A percentile compares a stretch with the other conserved stretches of the same genome.
Evolutionary conservation across 1,140 invertebrate genomes (phyloP).

Genomic region (Psix sp.): DNA sequence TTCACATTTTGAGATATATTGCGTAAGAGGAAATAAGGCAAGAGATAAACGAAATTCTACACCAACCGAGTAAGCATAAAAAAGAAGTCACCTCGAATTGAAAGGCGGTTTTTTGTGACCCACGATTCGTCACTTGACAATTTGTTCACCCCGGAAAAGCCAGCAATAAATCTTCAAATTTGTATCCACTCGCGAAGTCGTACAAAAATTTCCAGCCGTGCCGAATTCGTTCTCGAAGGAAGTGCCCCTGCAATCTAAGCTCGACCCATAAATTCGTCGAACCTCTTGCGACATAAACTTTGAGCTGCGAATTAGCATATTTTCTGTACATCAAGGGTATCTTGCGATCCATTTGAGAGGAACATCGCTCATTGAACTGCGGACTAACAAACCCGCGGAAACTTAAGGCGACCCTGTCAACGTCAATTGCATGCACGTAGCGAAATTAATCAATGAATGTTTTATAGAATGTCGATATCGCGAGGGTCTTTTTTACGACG

Average conservation of each 20-base stretch:
- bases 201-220: constrained; percentile 20
- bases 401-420: not conserved
- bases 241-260: constrained; percentile 23
- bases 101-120: constrained; percentile 20
- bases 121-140: constrained; percentile 37
- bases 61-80: constrained; percentile 4
- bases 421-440: constrained; percentile 24
- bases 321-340: constrained; percentile 3
- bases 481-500: constrained; percentile 2
- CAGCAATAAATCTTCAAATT: constrained; percentile 34
- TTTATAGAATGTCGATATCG: constrained; percentile 38
- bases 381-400: too few species aligned
- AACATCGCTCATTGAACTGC: not conserved
- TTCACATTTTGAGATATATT: constrained; percentile 39
- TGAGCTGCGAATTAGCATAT: constrained; percentile 41
- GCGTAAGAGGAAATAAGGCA: constrained; percentile 32
- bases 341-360: too few species aligned
- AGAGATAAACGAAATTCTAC: constrained; percentile 47
- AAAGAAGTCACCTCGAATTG: constrained; percentile 15
- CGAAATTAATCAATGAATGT: constrained; percentile 45
- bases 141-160: constrained; percentile 16
- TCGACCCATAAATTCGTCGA: constrained; percentile 28
- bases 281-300: constrained; percentile 14
- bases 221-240: constrained; percentile 16
- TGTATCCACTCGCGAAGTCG: constrained; percentile 30